Percentiles rank a stretch among this genome's conserved stretches.
Evolutionary conservation across 2,113 vertebrate species (phyloP).

Genomic region (Cnemophilus loriae): DNA sequence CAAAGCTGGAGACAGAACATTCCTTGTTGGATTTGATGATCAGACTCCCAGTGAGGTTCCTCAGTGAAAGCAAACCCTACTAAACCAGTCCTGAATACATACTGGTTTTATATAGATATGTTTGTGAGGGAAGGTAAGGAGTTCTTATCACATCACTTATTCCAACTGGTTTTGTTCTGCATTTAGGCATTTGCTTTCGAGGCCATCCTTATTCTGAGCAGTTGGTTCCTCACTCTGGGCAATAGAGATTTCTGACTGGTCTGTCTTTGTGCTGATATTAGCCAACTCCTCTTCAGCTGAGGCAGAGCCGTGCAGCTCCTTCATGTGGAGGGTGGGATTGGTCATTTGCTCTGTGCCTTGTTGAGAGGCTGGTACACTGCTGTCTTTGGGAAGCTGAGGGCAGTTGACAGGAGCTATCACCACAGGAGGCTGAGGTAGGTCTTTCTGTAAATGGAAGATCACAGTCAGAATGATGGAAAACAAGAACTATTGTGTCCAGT

Average conservation of each 20-base stretch:
- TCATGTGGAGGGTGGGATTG: constrained; percentile 45
- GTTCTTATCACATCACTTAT: constrained; percentile 13
- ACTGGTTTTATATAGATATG: constrained; percentile 17
- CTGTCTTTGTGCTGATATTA: not conserved
- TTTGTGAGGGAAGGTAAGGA: not conserved
- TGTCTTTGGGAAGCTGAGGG: constrained; percentile 4
- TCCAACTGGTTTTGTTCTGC: constrained; percentile 50
- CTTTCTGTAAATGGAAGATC: constrained; percentile 68
- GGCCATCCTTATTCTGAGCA: not conserved
- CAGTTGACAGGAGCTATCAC: constrained; percentile 67
- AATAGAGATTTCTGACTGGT: not conserved
- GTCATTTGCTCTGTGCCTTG: not conserved
- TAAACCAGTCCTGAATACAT: constrained; percentile 20
- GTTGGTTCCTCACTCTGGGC: not conserved
- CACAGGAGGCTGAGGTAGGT: constrained; percentile 80
- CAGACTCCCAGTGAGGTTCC: not conserved
- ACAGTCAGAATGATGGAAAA: not conserved
- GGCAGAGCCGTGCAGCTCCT: not conserved
- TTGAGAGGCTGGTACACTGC: not conserved
- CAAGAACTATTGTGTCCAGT: not conserved
- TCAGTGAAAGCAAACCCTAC: not conserved
- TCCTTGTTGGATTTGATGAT: not conserved
- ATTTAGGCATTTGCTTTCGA: not conserved
- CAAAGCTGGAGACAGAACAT: not conserved
- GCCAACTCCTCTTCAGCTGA: not conserved